Base-by-base conservation (phyloP, 2,888 invertebrate species). In the Phrixothrix hirtus region DNA sequence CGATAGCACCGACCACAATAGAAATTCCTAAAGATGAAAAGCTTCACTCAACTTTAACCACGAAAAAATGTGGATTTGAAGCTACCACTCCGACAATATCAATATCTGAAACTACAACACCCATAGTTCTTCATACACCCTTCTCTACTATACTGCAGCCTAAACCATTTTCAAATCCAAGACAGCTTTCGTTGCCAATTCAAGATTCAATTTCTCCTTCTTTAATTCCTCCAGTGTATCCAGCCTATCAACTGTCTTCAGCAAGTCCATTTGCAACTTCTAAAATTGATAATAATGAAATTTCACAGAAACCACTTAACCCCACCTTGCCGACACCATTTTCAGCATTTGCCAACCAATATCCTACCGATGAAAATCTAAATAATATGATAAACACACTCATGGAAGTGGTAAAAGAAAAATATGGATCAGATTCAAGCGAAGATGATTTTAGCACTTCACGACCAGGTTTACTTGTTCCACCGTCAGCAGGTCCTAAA, bases 401-500 rank as follows among this genome's bases (percentile, higher is more conserved):
- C 7, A 80, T 78, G 59, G 78, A 85, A 55, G 73, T 88, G 1
- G 81, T 81, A 30, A 44, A 17, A 14, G 13, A 44, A 2, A 70
- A 74, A 1, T 77, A 77, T 7, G 69, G 12, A 0, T 16, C 9
- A 5, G 29, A 76, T 5, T 71, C 77, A 5, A 75, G 78, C 12
- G 80, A 80, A 25, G 79, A 78, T 56, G 75, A 74, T 35, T 76
- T 76, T 1, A 80, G 78, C 32, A 76, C 62, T 4, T 67, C 80
- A 16, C 78, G 86, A 53, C 79, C 81, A 25, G 88, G 86, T 2
- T 74, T 87, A n/a, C 78, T 84, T 3, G 82, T 87, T 5, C 87
- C 88, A 1, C 84, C 86, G 10, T 88, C 89, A 0, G 82, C 87
- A 0, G 88, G 89, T 0, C 89, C 90, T 0, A 87, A 88, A 68